Evolutionary conservation across 2,797 vertebrate species (phyloP), one percentile per base, ranked within the genome.

Genomic region (Buphagus erythrorhynchus): DNA sequence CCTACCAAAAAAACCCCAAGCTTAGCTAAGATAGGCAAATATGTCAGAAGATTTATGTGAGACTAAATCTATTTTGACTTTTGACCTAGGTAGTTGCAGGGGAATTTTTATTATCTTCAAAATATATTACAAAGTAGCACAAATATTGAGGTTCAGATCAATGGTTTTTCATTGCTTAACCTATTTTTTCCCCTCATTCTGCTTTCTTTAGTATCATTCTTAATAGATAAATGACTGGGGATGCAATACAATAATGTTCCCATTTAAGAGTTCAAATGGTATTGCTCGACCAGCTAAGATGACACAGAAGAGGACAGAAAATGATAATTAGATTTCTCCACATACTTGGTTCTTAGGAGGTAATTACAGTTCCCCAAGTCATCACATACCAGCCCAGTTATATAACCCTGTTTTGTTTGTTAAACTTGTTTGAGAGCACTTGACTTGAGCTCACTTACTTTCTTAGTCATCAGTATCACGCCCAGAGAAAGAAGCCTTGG

Each of bases 381-480:
- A 85, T 75, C 74, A 58, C 84, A 82, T 87, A 93, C 93, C 91
- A 90, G 81, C 61, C 85, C 85, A 80, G 61, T 95, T 91, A 91
- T 65, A 92, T 84, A 93, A 96, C 36, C 94, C 82, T 61, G 96
- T 94, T 97, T 75, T 84, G 93, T 96, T 94, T 96, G 96, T 75
- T 94, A 74, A 95, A 97, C 96, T 94, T 90, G 97, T 96, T 97
- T 91, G 73, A 88, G 71, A 93, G 58, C 72, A 65, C 83, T 89
- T 91, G 62, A 92, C 54, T 93, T n/a, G 12, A 88, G 63, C 76
- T 91, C 1, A 2, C n/a, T 76, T 86, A n/a, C 48, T 57, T 76
- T 69, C 92, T 97, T 95, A 96, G 91, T 97, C 93, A 94, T 73
- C 46, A 45, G 31, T 18, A 91, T 85, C 87, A 94, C 75, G 0